Evolutionary conservation across 2,113 vertebrate genomes (phyloP), one percentile per base, ranked within the genome.

Genomic region (Amblyornis subalaris): DNA sequence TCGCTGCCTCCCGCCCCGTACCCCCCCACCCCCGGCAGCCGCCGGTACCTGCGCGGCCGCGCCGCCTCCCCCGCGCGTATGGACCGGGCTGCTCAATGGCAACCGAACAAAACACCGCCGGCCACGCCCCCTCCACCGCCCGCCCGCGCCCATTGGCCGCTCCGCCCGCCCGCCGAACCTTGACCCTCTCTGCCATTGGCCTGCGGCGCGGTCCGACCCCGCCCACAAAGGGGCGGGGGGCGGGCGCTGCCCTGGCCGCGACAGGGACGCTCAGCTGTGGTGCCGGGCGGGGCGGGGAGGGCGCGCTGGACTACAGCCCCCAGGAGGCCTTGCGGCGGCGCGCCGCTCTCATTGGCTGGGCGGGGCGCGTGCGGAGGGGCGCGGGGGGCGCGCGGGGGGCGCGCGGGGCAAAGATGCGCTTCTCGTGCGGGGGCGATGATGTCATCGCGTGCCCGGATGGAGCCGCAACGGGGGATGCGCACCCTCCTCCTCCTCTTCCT

Each of bases 61-160:
- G 78, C 89, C 70, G 82, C 89, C 85, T 93, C 91, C 82, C 90
- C 94, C 89, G 14, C 29, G 95, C 78, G 8, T 95, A 40, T 88
- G 86, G 86, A 76, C 61, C 62, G 9, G 60, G 42, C 82, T 53
- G 12, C 74, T 58, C 78, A 70, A 95, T 38, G 91, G 93, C 89
- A 85, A 78, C 78, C 53, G 95, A 96, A 96, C 95, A 96, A 96
- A 96, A 96, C 95, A 96, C 86, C 79, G 42, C 36, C 7, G 78
- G 61, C 95, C 80, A 81, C 94, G 65, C 96, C 94, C 88, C 76
- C 73, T 31, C 33, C 28, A 11, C 44, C 73, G 15, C 14, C 36
- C 15, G 6, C 71, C 33, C 1, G 17, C 66, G 47, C 53, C 71
- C 66, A 95, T 96, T 96, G 93, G 95, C 44, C 9, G 8, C 1